Percentiles rank a stretch among this genome's conserved stretches.
These are phyloP conservation scores for Notolepis coatsorum DNA, from an alignment of 2,797 vertebrate species.

Conservation along the genomic window DNA sequence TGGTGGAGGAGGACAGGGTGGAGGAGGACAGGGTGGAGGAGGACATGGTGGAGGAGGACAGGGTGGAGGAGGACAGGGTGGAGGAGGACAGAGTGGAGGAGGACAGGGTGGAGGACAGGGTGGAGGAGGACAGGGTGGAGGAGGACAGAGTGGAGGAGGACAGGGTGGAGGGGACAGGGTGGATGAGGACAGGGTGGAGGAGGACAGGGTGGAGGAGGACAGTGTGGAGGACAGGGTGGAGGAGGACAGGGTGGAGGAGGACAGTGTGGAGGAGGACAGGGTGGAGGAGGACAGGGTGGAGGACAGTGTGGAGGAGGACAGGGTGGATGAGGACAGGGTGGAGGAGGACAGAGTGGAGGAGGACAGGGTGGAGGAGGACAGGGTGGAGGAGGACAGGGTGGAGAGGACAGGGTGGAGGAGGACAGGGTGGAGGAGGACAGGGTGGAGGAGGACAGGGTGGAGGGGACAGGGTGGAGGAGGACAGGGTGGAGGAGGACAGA, in stretches of 20 bases:
- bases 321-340: neutral
- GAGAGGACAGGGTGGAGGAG: slow-evolving; percentile 7
- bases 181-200: no score
- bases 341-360: neutral
- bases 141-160: neutral
- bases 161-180: no score
- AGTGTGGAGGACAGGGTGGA: slow-evolving; percentile 35
- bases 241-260: slow-evolving; percentile 25
- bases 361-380: neutral
- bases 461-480: neutral
- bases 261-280: neutral
- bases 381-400: slow-evolving; percentile 1
- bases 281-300: neutral
- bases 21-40: slow-evolving; percentile 5
- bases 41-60: neutral
- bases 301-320: neutral
- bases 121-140: neutral
- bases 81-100: neutral
- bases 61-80: slow-evolving; percentile 1
- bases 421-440: neutral
- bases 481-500: neutral
- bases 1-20: neutral
- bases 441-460: neutral
- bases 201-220: slow-evolving; percentile 36
- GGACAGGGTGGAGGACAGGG: slow-evolving; percentile 24